Conservation (phyloP, 2,888 invertebrate genomes). For the Dasysyrphus tricinctus region DNA sequence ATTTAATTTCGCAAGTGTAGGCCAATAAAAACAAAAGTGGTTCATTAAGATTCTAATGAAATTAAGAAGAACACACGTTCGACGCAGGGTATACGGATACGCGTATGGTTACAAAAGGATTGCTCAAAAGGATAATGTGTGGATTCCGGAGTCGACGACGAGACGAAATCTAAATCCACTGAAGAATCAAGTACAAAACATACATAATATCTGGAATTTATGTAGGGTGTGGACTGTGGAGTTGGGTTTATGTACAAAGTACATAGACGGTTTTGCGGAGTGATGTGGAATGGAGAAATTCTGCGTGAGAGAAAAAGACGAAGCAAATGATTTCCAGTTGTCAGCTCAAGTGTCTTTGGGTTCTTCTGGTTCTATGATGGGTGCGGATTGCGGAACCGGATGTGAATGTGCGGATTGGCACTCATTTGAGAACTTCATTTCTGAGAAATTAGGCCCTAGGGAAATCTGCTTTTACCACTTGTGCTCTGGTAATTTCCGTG, state of each 20-base stretch:
- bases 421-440: slow-evolving; percentile 69
- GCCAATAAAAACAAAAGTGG: slow-evolving; percentile 69
- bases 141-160: slow-evolving; percentile 7
- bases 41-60: slow-evolving; percentile 75
- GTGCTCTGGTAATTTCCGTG: slow-evolving; percentile 69
- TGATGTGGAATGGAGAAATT: neutral
- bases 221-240: neutral
- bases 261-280: too few relatives aligned
- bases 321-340: slow-evolving; percentile 27
- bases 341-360: slow-evolving; percentile 3
- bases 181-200: slow-evolving; percentile 6
- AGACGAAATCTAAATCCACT: slow-evolving; percentile 27
- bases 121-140: slow-evolving; percentile 33
- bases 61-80: slow-evolving; percentile 64
- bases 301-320: slow-evolving; percentile 6
- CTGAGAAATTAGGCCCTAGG: slow-evolving; percentile 69
- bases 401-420: slow-evolving; percentile 5
- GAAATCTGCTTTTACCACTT: slow-evolving; percentile 74
- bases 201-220: slow-evolving; percentile 28
- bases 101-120: slow-evolving; percentile 48
- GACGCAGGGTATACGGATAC: neutral
- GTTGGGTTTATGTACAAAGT: too few relatives aligned
- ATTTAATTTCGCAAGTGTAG: slow-evolving; percentile 70
- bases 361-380: neutral
- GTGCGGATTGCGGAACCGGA: neutral